These are phyloP conservation scores for Archips xylosteana DNA, from an alignment of 2,888 invertebrate species.

Conservation along the genomic window DNA sequence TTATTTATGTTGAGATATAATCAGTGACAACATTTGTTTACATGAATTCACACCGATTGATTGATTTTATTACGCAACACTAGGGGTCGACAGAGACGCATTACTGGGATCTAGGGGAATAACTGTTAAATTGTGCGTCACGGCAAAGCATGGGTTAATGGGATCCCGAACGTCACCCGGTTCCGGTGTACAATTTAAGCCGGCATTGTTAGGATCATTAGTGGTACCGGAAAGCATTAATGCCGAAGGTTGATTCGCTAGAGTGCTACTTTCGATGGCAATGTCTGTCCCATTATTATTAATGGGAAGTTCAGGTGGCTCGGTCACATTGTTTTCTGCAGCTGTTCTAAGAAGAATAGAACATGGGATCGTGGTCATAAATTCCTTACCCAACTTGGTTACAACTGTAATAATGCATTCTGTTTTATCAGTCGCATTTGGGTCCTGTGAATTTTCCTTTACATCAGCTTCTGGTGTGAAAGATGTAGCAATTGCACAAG, in stretches of 20 bases:
- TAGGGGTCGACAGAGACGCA: slow-evolving; percentile 30
- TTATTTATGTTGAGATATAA: not conserved
- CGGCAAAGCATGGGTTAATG: slow-evolving; percentile 74
- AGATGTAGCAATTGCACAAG: slow-evolving; percentile 81
- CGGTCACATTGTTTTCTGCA: slow-evolving; percentile 81
- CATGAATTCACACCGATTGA: not conserved
- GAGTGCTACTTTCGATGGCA: slow-evolving; percentile 48
- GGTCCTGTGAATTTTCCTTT: slow-evolving; percentile 61
- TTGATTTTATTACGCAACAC: slow-evolving; percentile 30
- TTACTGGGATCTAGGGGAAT: slow-evolving; percentile 59
- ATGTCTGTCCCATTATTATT: slow-evolving; percentile 50
- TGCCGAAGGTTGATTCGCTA: slow-evolving; percentile 57
- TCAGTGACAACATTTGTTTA: not conserved
- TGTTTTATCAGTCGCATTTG: slow-evolving; percentile 66
- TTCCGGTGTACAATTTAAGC: slow-evolving; percentile 61
- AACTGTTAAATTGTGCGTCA: slow-evolving; percentile 73
- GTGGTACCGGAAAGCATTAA: slow-evolving; percentile 54
- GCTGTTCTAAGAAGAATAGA: slow-evolving; percentile 76
- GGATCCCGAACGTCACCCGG: slow-evolving; percentile 70
- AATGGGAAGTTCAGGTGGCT: slow-evolving; percentile 57
- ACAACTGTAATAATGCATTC: slow-evolving; percentile 79
- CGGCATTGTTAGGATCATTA: slow-evolving; percentile 48
- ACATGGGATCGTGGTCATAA: slow-evolving; percentile 80
- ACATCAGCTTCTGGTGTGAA: slow-evolving; percentile 78
- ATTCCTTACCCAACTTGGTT: slow-evolving; percentile 73